A percentile compares a stretch with the other conserved stretches of the same genome.
phyloP scores from a whole-genome alignment of 2,113 vertebrate species.

The Tetrao urogallus region DNA sequence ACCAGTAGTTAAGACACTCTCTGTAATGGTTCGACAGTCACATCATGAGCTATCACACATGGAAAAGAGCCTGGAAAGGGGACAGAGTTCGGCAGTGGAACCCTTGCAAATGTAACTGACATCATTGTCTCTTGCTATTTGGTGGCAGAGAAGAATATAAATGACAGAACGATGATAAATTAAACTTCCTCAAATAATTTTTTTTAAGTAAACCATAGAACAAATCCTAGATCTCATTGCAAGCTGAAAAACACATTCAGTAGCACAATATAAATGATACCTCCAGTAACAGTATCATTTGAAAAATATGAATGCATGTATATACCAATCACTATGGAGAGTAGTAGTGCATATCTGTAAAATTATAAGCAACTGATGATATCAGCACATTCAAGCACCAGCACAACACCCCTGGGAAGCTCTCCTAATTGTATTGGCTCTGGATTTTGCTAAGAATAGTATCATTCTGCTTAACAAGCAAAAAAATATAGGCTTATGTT shows the following conservation, averaged over 20 bases:
- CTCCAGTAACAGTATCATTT: background rate
- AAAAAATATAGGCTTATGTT: background rate
- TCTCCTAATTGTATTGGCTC: background rate
- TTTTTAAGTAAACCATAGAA: background rate
- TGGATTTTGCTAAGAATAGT: background rate
- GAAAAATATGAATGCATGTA: background rate
- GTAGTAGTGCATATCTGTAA: background rate
- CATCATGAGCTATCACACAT: rapidly evolving
- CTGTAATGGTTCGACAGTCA: background rate
- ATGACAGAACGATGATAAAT: background rate
- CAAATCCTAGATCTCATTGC: background rate
- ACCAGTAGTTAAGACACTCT: background rate
- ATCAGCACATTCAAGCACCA: background rate
- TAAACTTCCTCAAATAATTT: background rate
- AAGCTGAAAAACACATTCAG: background rate
- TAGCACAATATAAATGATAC: background rate
- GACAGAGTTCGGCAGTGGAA: background rate
- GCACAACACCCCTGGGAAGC: background rate
- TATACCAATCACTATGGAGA: background rate
- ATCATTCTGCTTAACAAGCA: background rate
- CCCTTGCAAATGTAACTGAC: background rate
- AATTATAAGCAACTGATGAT: background rate
- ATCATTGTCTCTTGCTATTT: too few relatives aligned
- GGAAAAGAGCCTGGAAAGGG: background rate
- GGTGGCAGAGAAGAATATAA: background rate